phyloP scores from a whole-genome alignment of 2,888 invertebrate species.

The Amphipoea oculea region DNA sequence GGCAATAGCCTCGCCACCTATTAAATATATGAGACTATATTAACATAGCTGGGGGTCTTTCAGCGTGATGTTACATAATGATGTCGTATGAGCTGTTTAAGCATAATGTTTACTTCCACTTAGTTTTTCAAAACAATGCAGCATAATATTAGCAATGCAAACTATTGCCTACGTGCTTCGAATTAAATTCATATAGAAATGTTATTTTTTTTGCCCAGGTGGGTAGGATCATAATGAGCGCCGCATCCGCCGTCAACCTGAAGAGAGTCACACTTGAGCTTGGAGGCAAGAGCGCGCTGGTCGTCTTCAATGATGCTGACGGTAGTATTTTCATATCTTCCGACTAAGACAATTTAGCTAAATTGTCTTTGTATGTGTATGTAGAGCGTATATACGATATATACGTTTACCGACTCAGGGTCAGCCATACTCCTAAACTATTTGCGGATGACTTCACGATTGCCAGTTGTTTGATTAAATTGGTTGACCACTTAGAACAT shows the following conservation, averaged over 20 bases:
- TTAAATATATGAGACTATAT: not conserved
- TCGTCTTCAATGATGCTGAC: conserved; percentile 95
- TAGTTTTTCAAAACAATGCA: not conserved
- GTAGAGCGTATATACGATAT: no score
- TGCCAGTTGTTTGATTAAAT: conserved; percentile 1
- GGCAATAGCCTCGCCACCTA: no score
- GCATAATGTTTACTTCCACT: not conserved
- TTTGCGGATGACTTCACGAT: not conserved
- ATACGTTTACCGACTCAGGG: not conserved
- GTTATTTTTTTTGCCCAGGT: conserved; percentile 69
- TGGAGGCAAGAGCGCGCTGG: conserved; percentile 97
- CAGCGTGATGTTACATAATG: not conserved
- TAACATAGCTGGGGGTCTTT: not conserved
- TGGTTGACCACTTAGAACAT: not conserved
- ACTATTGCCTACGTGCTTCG: not conserved
- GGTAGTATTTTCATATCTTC: conserved; percentile 80
- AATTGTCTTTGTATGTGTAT: not conserved
- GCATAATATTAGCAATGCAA: conserved; percentile 28
- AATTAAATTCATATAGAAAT: conserved; percentile 3
- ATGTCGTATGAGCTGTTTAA: not conserved
- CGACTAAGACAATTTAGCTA: not conserved
- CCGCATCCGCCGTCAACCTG: conserved; percentile 94
- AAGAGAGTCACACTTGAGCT: conserved; percentile 96
- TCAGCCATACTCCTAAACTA: not conserved
- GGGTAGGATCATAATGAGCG: conserved; percentile 90